Base-by-base conservation (phyloP, 2,888 invertebrate species). In the Mythimna pallens region DNA sequence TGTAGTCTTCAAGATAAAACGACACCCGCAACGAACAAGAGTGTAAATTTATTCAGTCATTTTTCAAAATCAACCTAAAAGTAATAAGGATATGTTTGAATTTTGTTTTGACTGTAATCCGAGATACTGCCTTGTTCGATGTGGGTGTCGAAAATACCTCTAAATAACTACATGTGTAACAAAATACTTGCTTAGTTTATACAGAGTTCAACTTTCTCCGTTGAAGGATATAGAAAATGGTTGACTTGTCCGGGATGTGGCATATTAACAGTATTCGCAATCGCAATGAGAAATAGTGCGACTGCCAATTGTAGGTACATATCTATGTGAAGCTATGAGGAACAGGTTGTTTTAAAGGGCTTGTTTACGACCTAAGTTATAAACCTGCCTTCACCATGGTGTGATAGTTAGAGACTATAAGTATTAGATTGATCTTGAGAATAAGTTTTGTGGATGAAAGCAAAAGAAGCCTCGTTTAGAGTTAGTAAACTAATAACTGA, bases 241-340 rank as follows among this genome's bases (percentile, higher is more conserved):
- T 40, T 36, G 52, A 61, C 36, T 78, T 78, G 57, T 82, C 82
- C 80, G 82, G 78, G 80, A 80, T 80, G 58, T 82, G 25, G 72
- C 65, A n/a, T 14, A 69, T 80, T 80, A 82, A 20, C 58, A n/a
- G 52, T 30, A 52, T 5, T 61, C 54, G 43, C 20, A 55, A 61
- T 61, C 54, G 43, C 20, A 55, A 61, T 70, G 57, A n/a, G 65
- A 66, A 65, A 77, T 65, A 59, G 22, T 20, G 40, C 36, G 36
- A n/a, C n/a, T 43, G 59, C 30, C 47, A 30, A 59, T 43, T 54
- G 50, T 61, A 22, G 12, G 25, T 17, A 12, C 9, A 10, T 54
- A 17, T 22, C 20, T 30, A 17, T 7, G 20, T 61, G 25, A 34
- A 14, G 54, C 17, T 65, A 58, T 34, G 47, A 55, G 17, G 47